Evolutionary conservation across 92 coral and sea anemone species (phyloP), one percentile per base, ranked within the genome.

Genomic region (Anthopleura xanthogrammica): DNA sequence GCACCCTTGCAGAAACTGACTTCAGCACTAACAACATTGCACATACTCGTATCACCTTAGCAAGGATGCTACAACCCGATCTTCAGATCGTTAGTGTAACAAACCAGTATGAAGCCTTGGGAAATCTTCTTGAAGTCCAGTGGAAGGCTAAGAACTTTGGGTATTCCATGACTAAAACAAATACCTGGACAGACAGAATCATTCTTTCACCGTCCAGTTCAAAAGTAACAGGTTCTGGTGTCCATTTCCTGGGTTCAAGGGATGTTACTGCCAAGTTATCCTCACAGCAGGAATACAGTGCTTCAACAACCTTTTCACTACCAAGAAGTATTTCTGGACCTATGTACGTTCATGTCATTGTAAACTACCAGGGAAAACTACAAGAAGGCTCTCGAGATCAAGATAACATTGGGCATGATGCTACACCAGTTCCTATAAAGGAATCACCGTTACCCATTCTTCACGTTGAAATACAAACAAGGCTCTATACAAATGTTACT

Each of bases 101-200:
- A 3, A 91, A 91, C 73, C 50, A 71, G 50, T 87, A 80, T 72
- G 79, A 77, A 43, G 83, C 74, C 75, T 22, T 82, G 2, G 84
- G 86, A n/a, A 85, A 92, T 80, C 58, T 93, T 4, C 89, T 93
- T 12, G 64, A 55, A 5, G 90, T 89, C 29, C 77, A 74, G 2
- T 93, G 97, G 97, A 24, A 48, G 68, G 94, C 79, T 3, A 58
- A 74, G 72, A 91, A 93, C 79, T 68, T 40, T 52, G 90, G 88
- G 23, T 79, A 82, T 78, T 87, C 90, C 73, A 93, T 93, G 97
- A 70, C 80, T 41, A 62, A 72, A 5, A 20, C 48, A 50, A 60
- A 46, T 22, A 66, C 57, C 39, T 93, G 97, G 97, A 77, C 83
- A 62, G 97, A 93, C 79, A 75, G 80, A 40, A 83, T 93, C 29